Base-by-base conservation (phyloP, 30 jellyfish, hydroid and myxozoan genomes). In the Turritopsis rubra region DNA sequence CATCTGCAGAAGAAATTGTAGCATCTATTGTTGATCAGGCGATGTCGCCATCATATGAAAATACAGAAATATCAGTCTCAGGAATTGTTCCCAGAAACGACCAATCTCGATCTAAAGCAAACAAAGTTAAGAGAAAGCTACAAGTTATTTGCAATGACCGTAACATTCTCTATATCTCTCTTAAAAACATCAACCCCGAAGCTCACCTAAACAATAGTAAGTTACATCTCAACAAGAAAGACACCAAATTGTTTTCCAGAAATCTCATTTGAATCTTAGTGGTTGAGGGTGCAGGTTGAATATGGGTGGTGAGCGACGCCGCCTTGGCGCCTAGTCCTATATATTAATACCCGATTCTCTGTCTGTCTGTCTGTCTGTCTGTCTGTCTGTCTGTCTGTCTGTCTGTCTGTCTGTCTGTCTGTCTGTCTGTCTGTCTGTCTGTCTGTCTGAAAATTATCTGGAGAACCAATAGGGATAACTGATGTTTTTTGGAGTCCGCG, bases 21-120 rank as follows among this genome's bases (percentile, higher is more conserved):
- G n/a, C 18, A 54, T 54, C 72, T 54, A 54, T 54, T 16, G n/a
- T 54, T 16, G n/a, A 54, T 54, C n/a, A 16, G n/a, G 72, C 72
- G 72, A 54, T 54, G 72, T 54, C 72, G n/a, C 19, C 72, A 54
- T n/a, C n/a, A n/a, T n/a, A n/a, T n/a, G n/a, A n/a, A n/a, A 54
- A 54, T 54, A 54, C 72, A 18, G n/a, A 18, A 54, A n/a, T 54
- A 16, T 54, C 72, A 18, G n/a, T 54, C 18, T 54, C 72, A 54
- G n/a, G 72, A 18, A 54, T 54, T 54, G 72, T 54, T 16, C n/a
- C 19, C 72, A 54, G 72, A 54, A n/a, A n/a, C n/a, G n/a, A n/a
- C n/a, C n/a, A n/a, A 54, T 54, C 19, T 18, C n/a, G 19, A 54
- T n/a, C 18, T 16, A 54, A 54, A 54, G 72, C 72, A n/a, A 54